Percentiles rank a stretch among this genome's conserved stretches.
These are phyloP conservation scores for Semotilus atromaculatus DNA, from an alignment of 2,797 vertebrate species.

Conservation along the genomic window DNA sequence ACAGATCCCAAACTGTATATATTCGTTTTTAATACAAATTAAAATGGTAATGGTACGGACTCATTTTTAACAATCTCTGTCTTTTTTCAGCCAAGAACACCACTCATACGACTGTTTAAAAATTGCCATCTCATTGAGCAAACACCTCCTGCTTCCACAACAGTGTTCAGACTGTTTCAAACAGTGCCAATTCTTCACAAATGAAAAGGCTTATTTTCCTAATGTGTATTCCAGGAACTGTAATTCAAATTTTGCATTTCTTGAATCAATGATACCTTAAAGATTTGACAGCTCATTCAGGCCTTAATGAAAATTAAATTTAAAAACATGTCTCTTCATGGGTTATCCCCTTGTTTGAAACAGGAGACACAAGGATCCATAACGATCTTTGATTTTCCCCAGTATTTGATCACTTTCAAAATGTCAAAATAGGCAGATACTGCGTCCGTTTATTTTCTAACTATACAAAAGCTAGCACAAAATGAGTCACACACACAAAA, in stretches of 20 bases:
- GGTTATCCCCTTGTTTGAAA: slow-evolving; percentile 17
- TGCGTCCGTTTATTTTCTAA: background rate
- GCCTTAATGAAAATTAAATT: slow-evolving; percentile 28
- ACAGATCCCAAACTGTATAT: background rate
- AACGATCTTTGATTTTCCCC: background rate
- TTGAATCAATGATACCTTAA: slow-evolving; percentile 25
- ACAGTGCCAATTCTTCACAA: slow-evolving; percentile 21
- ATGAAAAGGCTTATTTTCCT: slow-evolving; percentile 25
- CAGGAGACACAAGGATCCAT: background rate
- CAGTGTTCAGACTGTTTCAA: slow-evolving; percentile 12
- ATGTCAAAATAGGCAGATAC: background rate
- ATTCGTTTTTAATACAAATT: background rate
- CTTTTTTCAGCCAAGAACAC: background rate
- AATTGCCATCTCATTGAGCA: slow-evolving; percentile 9
- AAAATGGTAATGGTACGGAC: background rate
- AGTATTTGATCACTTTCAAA: background rate
- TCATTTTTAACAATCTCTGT: slow-evolving; percentile 10
- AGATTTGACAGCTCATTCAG: slow-evolving; percentile 19
- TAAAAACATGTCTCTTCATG: background rate
- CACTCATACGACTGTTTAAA: background rate
- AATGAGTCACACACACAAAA: background rate
- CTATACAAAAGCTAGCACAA: background rate
- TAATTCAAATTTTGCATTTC: slow-evolving; percentile 10
- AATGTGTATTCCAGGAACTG: slow-evolving; percentile 33
- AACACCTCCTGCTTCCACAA: slow-evolving; percentile 18